These are phyloP conservation scores for Saccopteryx bilineata DNA, from an alignment of 2,113 vertebrate genomes.

Conservation along the genomic window DNA sequence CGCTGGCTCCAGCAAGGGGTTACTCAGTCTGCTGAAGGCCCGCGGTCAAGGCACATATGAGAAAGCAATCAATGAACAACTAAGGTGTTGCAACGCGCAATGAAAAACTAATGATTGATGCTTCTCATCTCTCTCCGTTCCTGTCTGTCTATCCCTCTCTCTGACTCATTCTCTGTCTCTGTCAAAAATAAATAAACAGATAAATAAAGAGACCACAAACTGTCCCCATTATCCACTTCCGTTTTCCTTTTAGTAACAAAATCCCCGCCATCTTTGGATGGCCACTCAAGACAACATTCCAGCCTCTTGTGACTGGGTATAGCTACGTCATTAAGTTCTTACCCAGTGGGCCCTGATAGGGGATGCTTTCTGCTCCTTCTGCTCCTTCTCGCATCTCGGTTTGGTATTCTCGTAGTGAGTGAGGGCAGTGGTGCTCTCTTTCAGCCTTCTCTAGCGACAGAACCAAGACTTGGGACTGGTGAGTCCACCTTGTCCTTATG, in stretches of 20 bases:
- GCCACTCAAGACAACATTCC: background rate
- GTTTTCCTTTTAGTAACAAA: background rate
- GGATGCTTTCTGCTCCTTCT: background rate
- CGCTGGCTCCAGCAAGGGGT: too few species aligned
- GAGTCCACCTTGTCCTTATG: background rate
- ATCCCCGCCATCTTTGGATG: fast-evolving
- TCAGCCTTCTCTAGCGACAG: background rate
- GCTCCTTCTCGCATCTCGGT: background rate
- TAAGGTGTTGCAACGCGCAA: too few species aligned
- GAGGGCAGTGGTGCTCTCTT: background rate
- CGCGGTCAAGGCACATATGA: too few species aligned
- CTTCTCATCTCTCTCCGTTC: too few species aligned
- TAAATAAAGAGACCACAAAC: background rate
- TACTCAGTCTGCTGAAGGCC: too few species aligned
- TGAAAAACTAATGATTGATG: too few species aligned
- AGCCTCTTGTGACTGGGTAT: background rate
- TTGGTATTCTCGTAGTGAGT: fast-evolving
- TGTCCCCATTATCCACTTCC: background rate
- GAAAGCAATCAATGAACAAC: too few species aligned
- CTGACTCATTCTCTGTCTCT: too few species aligned
- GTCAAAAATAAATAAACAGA: too few species aligned
- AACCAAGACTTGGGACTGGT: background rate
- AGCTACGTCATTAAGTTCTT: background rate
- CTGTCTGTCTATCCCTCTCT: too few species aligned
- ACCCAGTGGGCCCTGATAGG: fast-evolving